phyloP scores from a whole-genome alignment of 2,113 vertebrate species.

The Oreotragus oreotragus region DNA sequence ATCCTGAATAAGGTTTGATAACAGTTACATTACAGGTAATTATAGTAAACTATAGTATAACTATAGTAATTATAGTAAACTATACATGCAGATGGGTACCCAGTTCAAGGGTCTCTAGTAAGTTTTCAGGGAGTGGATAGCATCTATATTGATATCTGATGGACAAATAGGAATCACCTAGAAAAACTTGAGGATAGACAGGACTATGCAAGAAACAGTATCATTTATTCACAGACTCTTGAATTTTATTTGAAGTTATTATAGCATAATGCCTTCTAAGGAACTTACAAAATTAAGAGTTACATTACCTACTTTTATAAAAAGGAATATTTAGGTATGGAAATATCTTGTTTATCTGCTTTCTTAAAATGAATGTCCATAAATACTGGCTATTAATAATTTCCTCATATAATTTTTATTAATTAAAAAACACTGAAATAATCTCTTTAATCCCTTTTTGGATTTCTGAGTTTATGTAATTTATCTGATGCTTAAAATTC shows the following conservation, averaged over 20 bases:
- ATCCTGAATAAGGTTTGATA: neutral
- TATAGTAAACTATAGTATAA: neutral
- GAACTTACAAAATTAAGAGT: neutral
- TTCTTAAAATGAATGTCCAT: neutral
- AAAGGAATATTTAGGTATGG: neutral
- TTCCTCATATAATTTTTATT: neutral
- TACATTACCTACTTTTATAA: neutral
- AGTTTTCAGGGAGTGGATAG: neutral
- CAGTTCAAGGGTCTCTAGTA: neutral
- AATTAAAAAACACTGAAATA: neutral
- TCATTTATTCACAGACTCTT: neutral
- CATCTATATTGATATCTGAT: neutral
- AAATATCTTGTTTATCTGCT: neutral
- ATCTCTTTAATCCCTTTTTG: neutral
- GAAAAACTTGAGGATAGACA: neutral
- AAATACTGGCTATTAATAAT: neutral
- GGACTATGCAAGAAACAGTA: neutral
- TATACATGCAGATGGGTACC: neutral
- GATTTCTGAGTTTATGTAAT: neutral
- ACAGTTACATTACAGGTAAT: neutral
- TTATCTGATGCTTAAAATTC: neutral
- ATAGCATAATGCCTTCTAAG: neutral
- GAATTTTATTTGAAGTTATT: neutral
- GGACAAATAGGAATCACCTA: neutral
- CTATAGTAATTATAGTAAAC: neutral